phyloP scores from a whole-genome alignment of 2,888 invertebrate species.

The Tholera decimalis region DNA sequence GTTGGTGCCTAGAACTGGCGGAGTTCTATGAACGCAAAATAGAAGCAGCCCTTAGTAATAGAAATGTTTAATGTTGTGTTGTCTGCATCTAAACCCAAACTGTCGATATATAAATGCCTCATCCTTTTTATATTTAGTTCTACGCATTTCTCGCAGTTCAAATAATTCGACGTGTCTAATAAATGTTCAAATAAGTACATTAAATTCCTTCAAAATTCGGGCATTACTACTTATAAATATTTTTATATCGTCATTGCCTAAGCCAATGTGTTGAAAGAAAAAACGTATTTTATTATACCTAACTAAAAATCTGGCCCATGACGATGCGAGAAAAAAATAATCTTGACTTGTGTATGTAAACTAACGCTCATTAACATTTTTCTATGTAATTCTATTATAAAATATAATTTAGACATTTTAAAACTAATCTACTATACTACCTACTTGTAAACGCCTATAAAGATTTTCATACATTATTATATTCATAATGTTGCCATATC shows the following conservation, averaged over 20 bases:
- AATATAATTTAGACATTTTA: constrained; percentile 76
- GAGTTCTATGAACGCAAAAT: constrained; percentile 39
- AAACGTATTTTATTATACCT: constrained; percentile 47
- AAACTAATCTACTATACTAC: constrained; percentile 72
- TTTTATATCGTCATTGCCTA: constrained; percentile 36
- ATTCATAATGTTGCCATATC: constrained; percentile 88
- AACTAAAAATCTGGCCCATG: constrained; percentile 41
- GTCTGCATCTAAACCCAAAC: constrained; percentile 47
- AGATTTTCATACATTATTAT: constrained; percentile 78
- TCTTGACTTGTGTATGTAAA: constrained; percentile 61
- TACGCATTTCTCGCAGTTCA: constrained; percentile 39
- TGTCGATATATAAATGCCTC: constrained; percentile 56
- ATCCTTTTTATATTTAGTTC: constrained; percentile 31
- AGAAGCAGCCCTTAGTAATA: constrained; percentile 39
- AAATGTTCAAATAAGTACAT: constrained; percentile 12
- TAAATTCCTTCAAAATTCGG: constrained; percentile 26
- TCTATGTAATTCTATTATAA: constrained; percentile 72
- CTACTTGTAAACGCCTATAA: constrained; percentile 75
- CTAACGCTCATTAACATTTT: constrained; percentile 71
- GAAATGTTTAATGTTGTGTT: constrained; percentile 50
- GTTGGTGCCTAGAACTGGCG: background rate
- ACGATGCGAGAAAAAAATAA: constrained; percentile 34
- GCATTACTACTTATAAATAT: constrained; percentile 29
- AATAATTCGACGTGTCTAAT: constrained; percentile 1
- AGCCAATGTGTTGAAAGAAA: constrained; percentile 37